Evolutionary conservation across 2,888 invertebrate species (phyloP).

Genomic region (Phaonia tiefii): DNA sequence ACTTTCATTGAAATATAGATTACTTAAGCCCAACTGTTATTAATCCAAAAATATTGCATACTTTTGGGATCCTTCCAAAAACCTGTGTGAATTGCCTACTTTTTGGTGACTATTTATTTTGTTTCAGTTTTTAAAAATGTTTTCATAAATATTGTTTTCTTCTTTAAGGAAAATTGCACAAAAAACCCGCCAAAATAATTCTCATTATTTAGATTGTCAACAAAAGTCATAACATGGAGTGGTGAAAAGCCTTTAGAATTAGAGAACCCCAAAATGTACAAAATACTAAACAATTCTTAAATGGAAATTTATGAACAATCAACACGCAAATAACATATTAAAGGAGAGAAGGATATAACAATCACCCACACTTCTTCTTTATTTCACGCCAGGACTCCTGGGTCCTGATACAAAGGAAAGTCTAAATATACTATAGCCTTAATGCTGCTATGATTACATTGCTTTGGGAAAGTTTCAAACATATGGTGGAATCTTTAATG

Average conservation of each 20-base stretch:
- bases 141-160: too few relatives aligned
- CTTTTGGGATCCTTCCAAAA: too few relatives aligned
- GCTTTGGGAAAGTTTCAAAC: conserved; percentile 15
- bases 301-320: conserved; percentile 27
- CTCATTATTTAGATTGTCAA: conserved; percentile 36
- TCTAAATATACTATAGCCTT: too few relatives aligned
- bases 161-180: too few relatives aligned
- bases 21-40: too few relatives aligned
- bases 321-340: conserved; percentile 51
- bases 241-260: conserved; percentile 1
- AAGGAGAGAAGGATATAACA: conserved; percentile 15
- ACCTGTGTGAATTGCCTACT: neutral
- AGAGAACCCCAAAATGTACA: neutral
- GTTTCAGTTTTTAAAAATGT: too few relatives aligned
- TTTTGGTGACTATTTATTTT: too few relatives aligned
- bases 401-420: too few relatives aligned
- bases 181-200: too few relatives aligned
- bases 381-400: too few relatives aligned
- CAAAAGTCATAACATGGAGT: conserved; percentile 16
- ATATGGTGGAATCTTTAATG: conserved; percentile 35
- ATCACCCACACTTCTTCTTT: conserved; percentile 10
- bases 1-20: too few relatives aligned
- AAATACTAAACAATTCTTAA: neutral
- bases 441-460: neutral
- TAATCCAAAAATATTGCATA: too few relatives aligned